These are phyloP conservation scores for Scelioninae gen. 2 DNA, from an alignment of 2,888 invertebrate species.

Conservation along the genomic window DNA sequence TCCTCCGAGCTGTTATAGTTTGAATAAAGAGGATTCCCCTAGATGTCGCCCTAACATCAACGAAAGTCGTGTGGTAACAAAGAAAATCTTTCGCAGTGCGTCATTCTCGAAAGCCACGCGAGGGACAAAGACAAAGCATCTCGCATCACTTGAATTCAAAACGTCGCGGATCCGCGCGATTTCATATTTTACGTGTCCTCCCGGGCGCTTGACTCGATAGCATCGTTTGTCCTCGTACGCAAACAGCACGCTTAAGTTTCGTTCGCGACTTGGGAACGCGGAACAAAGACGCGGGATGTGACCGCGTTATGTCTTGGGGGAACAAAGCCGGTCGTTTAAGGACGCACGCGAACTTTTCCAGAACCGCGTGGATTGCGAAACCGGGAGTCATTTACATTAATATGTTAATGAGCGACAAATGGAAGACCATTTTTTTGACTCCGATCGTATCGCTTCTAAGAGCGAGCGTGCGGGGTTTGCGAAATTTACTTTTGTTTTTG, in stretches of 20 bases:
- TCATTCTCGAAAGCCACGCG: too few relatives aligned
- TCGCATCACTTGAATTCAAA: conserved; percentile 22
- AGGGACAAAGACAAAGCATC: conserved; percentile 20
- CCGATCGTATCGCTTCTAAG: conserved; percentile 17
- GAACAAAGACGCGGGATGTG: conserved; percentile 41
- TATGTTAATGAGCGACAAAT: conserved; percentile 34
- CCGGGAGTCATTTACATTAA: conserved; percentile 25
- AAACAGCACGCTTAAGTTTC: conserved; percentile 43
- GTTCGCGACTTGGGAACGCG: conserved; percentile 23
- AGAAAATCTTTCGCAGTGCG: too few relatives aligned
- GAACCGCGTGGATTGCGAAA: conserved; percentile 10
- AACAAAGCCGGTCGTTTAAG: conserved; percentile 25
- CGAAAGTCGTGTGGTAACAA: too few relatives aligned
- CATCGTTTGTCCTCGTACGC: conserved; percentile 54
- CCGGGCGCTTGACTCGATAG: conserved; percentile 29
- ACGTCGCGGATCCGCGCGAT: conserved; percentile 8
- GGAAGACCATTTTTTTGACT: conserved; percentile 12
- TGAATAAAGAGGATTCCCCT: too few relatives aligned
- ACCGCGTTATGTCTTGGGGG: conserved; percentile 27
- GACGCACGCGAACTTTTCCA: conserved; percentile 18
- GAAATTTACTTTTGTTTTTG: neutral
- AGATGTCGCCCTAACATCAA: too few relatives aligned
- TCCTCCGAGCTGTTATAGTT: too few relatives aligned
- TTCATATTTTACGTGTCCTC: conserved; percentile 55
- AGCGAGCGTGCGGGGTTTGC: neutral